Base-by-base conservation (phyloP, 2,888 invertebrate species). In the Amaurobius ferox region DNA sequence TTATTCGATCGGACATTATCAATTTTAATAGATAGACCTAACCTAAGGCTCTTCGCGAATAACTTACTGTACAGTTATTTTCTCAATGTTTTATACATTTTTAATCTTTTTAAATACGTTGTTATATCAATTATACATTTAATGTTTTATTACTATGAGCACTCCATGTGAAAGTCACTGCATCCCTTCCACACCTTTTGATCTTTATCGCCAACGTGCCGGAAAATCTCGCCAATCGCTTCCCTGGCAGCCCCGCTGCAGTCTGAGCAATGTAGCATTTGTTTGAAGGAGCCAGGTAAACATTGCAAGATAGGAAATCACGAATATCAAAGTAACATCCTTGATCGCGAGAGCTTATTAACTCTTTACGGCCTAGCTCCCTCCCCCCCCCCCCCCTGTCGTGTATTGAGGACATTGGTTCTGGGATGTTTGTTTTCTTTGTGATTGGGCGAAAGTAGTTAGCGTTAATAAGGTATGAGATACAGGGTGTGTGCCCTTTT, bases 261-360 rank as follows among this genome's bases (percentile, higher is more conserved):
- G 23, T 6, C 55, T 5, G 23, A 23, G 55, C 19, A n/a, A 55
- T 55, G 55, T 55, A 55, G 16, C 55, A 5, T 55, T 55, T 55
- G 55, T 55, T 55, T 55, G 55, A 55, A 55, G 55, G 55, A 55
- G 19, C 55, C 23, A 23, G 55, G 55, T 55, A 55, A 55, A 55
- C 55, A 55, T 19, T 23, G 23, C 55, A 23, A 55, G 55, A 55
- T 55, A 55, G 55, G 23, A 55, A 55, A 55, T 55, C 55, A 55
- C 55, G 55, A 55, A 55, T 55, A 55, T 55, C 55, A 55, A 55
- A 55, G 55, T 55, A 55, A 55, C 55, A 55, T 55, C 55, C 55
- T 55, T 55, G 55, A 55, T 23, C 19, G 23, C 55, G 55, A 55
- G 55, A 23, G 55, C 55, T 55, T 55, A 55, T 55, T 55, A 55